Evolutionary conservation across 37 sponge, comb jelly and placozoan species (phyloP), one percentile per base, ranked within the genome.

Genomic region (Agelas oroides): DNA sequence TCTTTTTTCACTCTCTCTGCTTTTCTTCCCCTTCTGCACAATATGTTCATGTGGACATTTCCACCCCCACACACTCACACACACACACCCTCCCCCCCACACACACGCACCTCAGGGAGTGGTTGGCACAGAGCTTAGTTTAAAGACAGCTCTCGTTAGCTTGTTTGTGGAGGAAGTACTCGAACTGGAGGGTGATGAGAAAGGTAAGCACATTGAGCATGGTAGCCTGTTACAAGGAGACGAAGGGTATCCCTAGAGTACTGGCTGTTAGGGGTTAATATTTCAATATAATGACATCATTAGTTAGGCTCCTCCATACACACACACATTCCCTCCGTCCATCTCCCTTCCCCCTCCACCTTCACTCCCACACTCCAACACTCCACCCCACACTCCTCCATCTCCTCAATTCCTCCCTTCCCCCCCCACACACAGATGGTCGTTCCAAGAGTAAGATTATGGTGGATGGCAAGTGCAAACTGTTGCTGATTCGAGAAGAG

Each of bases 401-500:
- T 12, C 46, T 12, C 46, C 46, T 12, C 46, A 46, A n/a, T n/a
- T n/a, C n/a, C n/a, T n/a, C 46, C 3, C 46, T 12, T 8, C 3
- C 46, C 3, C 40, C 2, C 23, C 59, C 40, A 30, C 20, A 33
- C 18, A 6, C 17, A 88, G 96, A 97, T 80, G 91, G 88, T 46
- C 92, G 93, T n/a, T 88, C 82, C 59, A 97, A 97, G 88, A 84
- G 75, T 15, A 90, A 97, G 59, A 41, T 94, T 35, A 70, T 27
- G 0, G 86, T 97, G 55, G 97, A 94, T 62, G 87, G 86, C 0
- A 71, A 86, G 37, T 71, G 77, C 39, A 80, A 83, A 35, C 87
- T 97, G 25, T 61, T 97, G 59, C 81, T 97, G 16, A 89, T 97
- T 19, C 73, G 97, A 52, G 97, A 97, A 53, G 92, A 87, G 65